Base-by-base conservation (phyloP, 2,888 invertebrate species). In the Parnassius mnemosyne region DNA sequence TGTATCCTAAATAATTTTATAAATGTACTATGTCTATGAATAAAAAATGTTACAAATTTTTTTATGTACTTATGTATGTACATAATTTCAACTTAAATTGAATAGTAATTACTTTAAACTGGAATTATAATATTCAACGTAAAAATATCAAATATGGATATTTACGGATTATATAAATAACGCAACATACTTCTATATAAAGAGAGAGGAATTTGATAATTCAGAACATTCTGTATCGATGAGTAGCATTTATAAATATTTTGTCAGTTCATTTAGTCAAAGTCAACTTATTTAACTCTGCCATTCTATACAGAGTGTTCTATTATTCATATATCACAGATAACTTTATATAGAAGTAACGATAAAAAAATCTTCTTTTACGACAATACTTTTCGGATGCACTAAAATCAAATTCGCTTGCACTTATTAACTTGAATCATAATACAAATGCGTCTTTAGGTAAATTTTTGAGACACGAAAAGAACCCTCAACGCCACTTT, bases 281-380 rank as follows among this genome's bases (percentile, higher is more conserved):
- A 13, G 13, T 49, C 49, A 13, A 34, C 0, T 51, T 25, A 47
- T 47, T 10, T n/a, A n/a, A 41, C 13, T 12, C 34, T 34, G 43
- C 42, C 7, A 12, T n/a, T 43, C 53, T 13, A 60, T 54, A 60
- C 54, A 54, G 50, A 43, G 12, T 43, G 50, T 46, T 47, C 20
- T 46, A 16, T 13, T 46, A 52, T 52, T 42, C 57, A 43, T 25
- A 49, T 62, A 57, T 61, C 57, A 62, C 62, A 62, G 62, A 53
- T 53, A 47, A 43, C 62, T 57, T 62, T 61, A 42, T 47, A 61
- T 43, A 57, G 53, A 57, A n/a, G 50, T 13, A 44, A 25, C 25
- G 2, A 16, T 16, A 50, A 53, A 44, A 44, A 42, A 16, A 42
- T 20, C 53, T 47, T 43, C 20, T 42, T 50, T 50, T 50, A 42